Conservation (phyloP, 2,888 invertebrate genomes). For the Callinectes sapidus region DNA sequence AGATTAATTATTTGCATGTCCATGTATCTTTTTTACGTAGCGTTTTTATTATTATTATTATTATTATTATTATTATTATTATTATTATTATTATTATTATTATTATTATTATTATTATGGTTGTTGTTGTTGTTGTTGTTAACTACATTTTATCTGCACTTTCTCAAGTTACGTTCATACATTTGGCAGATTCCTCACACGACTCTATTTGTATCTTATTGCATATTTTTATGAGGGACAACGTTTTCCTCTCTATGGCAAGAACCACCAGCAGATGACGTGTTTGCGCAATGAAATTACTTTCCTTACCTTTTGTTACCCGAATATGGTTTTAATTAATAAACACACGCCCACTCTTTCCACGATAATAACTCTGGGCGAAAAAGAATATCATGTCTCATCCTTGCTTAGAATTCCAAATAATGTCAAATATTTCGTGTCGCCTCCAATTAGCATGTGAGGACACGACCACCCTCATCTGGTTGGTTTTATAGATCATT, state of each 20-base stretch:
- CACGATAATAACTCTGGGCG: background rate
- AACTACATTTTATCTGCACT: background rate
- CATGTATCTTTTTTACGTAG: background rate
- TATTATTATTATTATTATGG: background rate
- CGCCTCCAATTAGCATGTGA: background rate
- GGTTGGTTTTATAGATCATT: background rate
- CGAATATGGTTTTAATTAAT: background rate
- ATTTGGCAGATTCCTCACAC: background rate
- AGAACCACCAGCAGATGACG: background rate
- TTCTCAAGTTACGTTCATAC: background rate
- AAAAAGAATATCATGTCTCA: background rate
- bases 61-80: background rate
- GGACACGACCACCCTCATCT: background rate
- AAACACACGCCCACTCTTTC: background rate
- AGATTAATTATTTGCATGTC: background rate
- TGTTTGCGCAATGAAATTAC: background rate
- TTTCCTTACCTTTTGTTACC: background rate
- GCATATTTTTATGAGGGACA: background rate
- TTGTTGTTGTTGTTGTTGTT: background rate
- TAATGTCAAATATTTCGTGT: background rate
- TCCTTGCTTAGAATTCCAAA: background rate
- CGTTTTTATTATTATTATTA: background rate
- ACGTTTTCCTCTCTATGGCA: background rate
- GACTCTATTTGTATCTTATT: background rate
- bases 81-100: background rate